These are phyloP conservation scores for Leptinotarsa rubiginosa DNA, from an alignment of 2,888 invertebrate genomes.

Conservation along the genomic window DNA sequence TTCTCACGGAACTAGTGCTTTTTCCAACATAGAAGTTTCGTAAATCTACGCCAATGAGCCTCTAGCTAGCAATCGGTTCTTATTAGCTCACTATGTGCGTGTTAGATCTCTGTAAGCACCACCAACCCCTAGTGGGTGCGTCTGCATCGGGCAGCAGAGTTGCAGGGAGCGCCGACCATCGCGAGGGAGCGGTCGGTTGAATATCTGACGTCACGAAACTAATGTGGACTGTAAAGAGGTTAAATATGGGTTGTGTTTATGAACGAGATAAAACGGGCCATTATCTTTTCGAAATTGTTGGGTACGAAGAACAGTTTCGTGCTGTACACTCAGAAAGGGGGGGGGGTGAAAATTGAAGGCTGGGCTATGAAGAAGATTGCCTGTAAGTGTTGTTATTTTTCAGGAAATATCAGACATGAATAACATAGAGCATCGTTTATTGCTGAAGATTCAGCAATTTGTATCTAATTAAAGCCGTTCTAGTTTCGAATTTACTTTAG, in stretches of 20 bases:
- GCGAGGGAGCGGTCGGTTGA: conserved; percentile 38
- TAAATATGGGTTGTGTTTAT: conserved; percentile 27
- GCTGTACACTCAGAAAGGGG: background rate
- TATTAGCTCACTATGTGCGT: conserved; percentile 25
- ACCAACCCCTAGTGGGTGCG: conserved; percentile 31
- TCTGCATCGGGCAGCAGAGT: conserved; percentile 24
- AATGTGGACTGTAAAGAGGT: conserved; percentile 4
- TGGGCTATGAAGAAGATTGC: background rate
- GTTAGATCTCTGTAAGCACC: conserved; percentile 27
- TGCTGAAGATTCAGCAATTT: too few relatives aligned
- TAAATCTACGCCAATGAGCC: conserved; percentile 9
- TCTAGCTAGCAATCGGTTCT: background rate
- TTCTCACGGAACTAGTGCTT: too few relatives aligned
- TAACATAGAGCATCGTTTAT: background rate
- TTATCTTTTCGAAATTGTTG: conserved; percentile 29
- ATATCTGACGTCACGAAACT: conserved; percentile 27
- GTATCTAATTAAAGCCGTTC: background rate
- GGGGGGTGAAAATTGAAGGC: background rate
- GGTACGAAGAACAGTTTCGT: conserved; percentile 27
- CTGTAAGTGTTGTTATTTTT: background rate
- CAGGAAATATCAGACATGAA: background rate
- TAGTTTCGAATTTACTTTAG: too few relatives aligned
- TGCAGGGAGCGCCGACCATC: conserved; percentile 39
- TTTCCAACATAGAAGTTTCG: too few relatives aligned
- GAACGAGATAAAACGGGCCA: conserved; percentile 14